Evolutionary conservation across 2,888 invertebrate species (phyloP).

Genomic region (Sesia bembeciformis): DNA sequence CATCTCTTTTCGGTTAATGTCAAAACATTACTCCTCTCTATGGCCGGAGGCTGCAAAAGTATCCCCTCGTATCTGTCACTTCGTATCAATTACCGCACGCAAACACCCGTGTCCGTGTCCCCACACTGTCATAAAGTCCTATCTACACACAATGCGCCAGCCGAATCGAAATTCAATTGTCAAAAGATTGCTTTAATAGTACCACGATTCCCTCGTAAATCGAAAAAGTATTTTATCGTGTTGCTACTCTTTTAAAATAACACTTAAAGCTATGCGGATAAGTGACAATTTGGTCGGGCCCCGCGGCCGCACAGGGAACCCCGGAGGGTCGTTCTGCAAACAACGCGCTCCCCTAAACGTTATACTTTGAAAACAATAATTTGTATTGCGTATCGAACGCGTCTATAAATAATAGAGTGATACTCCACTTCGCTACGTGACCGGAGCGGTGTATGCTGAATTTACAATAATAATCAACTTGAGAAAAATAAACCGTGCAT

Average conservation of each 20-base stretch:
- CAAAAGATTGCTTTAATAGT: conserved; percentile 68
- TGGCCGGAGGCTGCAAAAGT: conserved; percentile 56
- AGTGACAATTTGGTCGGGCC: conserved; percentile 39
- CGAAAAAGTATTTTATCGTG: conserved; percentile 46
- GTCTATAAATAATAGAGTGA: conserved; percentile 73
- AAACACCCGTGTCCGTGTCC: conserved; percentile 54
- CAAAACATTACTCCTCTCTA: conserved; percentile 64
- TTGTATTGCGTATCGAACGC: conserved; percentile 75
- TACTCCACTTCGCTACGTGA: conserved; percentile 51
- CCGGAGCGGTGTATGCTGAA: conserved; percentile 14
- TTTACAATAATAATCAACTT: too few species aligned
- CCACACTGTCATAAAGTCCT: conserved; percentile 43
- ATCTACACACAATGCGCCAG: conserved; percentile 47
- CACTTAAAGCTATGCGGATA: conserved; percentile 35
- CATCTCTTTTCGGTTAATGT: conserved; percentile 68
- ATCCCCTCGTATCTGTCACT: conserved; percentile 68
- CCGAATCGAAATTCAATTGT: conserved; percentile 70
- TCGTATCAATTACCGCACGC: conserved; percentile 73
- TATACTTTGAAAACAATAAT: conserved; percentile 76
- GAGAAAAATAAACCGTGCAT: too few species aligned
- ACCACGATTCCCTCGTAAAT: conserved; percentile 37
- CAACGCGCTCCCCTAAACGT: conserved; percentile 71
- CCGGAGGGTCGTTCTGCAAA: conserved; percentile 68
- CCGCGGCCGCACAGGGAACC: conserved; percentile 24
- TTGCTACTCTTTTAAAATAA: conserved; percentile 28